Evolutionary conservation across 2,113 vertebrate species (phyloP), one percentile per base, ranked within the genome.

Genomic region (Dermatemys mawii): DNA sequence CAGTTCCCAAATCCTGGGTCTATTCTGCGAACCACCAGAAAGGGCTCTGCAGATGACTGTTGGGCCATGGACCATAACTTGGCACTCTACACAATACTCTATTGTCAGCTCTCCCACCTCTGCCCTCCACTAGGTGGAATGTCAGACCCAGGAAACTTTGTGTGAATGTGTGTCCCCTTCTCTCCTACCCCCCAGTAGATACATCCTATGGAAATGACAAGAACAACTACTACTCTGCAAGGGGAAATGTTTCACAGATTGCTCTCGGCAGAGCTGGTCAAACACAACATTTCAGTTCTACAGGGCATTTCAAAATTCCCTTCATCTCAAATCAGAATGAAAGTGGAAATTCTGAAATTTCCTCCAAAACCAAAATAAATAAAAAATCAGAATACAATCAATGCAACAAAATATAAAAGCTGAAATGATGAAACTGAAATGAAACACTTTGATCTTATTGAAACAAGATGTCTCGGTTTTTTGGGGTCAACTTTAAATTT

Each of bases 391-490:
- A 70, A 79, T 81, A 11, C 11, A 76, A 55, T 79, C 70, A 91
- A 85, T 92, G 93, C 85, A 93, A n/a, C 63, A n/a, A 9, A n/a
- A 87, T 14, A 70, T 49, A 87, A 48, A 60, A 85, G 49, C n/a
- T 60, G 76, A 91, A 90, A 93, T 92, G 93, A 67, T 51, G 81
- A 75, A 75, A 79, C 88, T 12, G 60, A 55, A 90, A 79, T 2
- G 38, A 76, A 82, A 80, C 44, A 54, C 35, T 80, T 75, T 91
- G 87, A 54, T 54, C 41, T 92, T 86, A 80, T 11, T 60, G 63
- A 81, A 87, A 84, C 32, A 88, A 22, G 41, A 21, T 87, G 76
- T 92, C 95, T 81, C 83, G 60, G 93, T 87, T 83, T 79, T 86
- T 17, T 70, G 83, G 87, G 32, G 1, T 87, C 82, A 76, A 26